phyloP scores from a whole-genome alignment of 2,797 vertebrate genomes.

The Chelmon rostratus region DNA sequence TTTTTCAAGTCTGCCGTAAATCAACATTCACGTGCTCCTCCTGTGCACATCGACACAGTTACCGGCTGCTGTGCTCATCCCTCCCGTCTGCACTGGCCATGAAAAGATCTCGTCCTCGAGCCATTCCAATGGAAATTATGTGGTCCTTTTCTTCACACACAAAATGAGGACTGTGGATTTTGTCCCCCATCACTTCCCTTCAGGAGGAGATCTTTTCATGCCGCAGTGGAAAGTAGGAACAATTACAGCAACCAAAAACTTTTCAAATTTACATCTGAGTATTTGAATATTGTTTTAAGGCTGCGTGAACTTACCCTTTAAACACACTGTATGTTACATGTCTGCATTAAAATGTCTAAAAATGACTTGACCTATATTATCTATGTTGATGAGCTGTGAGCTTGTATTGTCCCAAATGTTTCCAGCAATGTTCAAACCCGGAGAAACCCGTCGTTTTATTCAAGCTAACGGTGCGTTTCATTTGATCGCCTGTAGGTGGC shows the following conservation, averaged over 20 bases:
- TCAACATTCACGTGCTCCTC: neutral
- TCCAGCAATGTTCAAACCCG: too few relatives aligned
- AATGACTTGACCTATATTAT: too few relatives aligned
- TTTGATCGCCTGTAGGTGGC: too few relatives aligned
- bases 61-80: neutral
- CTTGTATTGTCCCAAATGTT: too few relatives aligned
- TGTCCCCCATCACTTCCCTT: neutral
- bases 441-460: too few relatives aligned
- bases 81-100: neutral
- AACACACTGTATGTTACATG: neutral
- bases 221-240: neutral
- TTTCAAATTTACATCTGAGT: neutral
- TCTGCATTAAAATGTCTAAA: too few relatives aligned
- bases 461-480: too few relatives aligned
- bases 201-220: neutral
- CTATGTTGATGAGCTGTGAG: too few relatives aligned
- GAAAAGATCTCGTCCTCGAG: neutral
- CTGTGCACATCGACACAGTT: neutral
- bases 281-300: neutral
- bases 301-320: neutral
- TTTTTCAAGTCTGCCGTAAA: slow-evolving; percentile 2
- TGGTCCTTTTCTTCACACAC: neutral
- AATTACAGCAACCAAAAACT: neutral
- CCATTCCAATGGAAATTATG: neutral
- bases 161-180: neutral